Percentiles rank a stretch among this genome's conserved stretches.
Evolutionary conservation across 1,140 invertebrate species (phyloP).

Genomic region (Drosophila miranda): DNA sequence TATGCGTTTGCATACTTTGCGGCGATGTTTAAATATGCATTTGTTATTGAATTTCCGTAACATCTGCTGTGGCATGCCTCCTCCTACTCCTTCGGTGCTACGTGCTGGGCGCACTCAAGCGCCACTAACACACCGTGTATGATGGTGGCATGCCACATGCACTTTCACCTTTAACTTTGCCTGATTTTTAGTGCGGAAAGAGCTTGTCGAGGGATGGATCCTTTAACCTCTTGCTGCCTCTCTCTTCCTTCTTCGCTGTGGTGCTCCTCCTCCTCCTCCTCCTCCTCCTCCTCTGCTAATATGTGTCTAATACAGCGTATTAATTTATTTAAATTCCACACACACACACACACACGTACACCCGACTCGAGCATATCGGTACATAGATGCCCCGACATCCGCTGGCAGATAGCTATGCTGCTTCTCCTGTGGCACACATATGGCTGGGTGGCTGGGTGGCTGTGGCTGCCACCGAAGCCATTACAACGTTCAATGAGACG

Average conservation of each 20-base stretch:
- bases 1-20: constrained; percentile 26
- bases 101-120: constrained; percentile 42
- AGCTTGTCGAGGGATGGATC: constrained; percentile 32
- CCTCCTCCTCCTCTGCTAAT: constrained; percentile 56
- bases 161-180: constrained; percentile 73
- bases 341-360: constrained; percentile 9
- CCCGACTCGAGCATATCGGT: too few relatives aligned
- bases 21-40: constrained; percentile 61
- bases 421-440: constrained; percentile 45
- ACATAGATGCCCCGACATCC: constrained; percentile 26
- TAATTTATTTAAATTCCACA: constrained; percentile 74
- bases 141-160: constrained; percentile 50
- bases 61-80: constrained; percentile 31
- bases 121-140: constrained; percentile 55
- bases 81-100: constrained; percentile 1
- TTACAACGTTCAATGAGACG: constrained; percentile 76
- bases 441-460: constrained; percentile 17
- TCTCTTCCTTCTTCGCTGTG: not conserved
- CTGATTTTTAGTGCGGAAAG: constrained; percentile 63
- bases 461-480: constrained; percentile 44
- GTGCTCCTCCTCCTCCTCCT: constrained; percentile 10
- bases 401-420: constrained; percentile 26
- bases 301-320: constrained; percentile 76
- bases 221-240: not conserved
- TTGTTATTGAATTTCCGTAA: constrained; percentile 65